These are phyloP conservation scores for Aphelocoma californica DNA, from an alignment of 2,797 vertebrate genomes.

Conservation along the genomic window DNA sequence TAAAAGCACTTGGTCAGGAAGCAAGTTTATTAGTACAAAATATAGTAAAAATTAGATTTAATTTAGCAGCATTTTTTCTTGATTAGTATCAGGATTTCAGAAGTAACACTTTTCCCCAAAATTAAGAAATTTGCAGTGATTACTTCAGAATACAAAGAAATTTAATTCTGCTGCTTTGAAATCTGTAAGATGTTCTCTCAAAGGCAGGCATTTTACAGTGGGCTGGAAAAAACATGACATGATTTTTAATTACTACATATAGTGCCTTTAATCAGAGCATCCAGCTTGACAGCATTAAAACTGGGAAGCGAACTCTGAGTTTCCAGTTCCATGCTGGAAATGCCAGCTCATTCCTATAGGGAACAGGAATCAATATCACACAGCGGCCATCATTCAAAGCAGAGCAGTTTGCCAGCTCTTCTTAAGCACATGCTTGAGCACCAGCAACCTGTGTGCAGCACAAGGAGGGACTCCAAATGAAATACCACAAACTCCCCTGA, in stretches of 20 bases:
- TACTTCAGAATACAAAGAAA: background rate
- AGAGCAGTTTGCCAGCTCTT: background rate
- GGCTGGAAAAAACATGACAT: background rate
- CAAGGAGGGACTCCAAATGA: background rate
- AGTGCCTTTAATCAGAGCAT: constrained; percentile 7
- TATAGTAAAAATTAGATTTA: background rate
- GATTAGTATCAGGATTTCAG: background rate
- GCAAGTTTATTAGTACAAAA: background rate
- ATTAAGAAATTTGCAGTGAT: background rate
- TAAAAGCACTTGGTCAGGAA: background rate
- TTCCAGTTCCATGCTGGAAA: background rate
- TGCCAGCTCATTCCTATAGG: background rate
- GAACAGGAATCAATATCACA: background rate
- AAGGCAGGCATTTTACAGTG: background rate
- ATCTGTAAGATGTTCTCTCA: background rate
- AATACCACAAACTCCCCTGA: background rate
- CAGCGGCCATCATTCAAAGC: background rate
- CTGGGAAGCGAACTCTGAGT: background rate
- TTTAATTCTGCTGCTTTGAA: background rate
- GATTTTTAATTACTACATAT: background rate
- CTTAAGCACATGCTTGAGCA: background rate
- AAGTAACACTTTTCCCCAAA: background rate
- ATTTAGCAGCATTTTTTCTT: background rate
- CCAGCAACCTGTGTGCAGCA: background rate
- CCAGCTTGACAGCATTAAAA: background rate